Base-by-base conservation (phyloP, 2,113 vertebrate genomes). In the Capreolus pygargus region DNA sequence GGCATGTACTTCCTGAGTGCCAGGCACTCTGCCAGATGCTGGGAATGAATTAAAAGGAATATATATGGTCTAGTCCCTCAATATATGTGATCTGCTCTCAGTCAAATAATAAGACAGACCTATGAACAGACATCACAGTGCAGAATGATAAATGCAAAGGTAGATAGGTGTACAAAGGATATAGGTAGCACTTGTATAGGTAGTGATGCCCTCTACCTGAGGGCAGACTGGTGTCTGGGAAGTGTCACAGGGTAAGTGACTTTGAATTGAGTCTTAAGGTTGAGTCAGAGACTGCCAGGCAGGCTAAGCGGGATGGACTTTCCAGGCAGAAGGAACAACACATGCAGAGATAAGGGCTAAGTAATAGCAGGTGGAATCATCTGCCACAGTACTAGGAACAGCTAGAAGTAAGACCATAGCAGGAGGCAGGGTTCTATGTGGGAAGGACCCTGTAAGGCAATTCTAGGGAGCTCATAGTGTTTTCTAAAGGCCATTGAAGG, bases 21-120 rank as follows among this genome's bases (percentile, higher is more conserved):
- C 4, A 39, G 92, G 87, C 84, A 96, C 76, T 88, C n/a, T 82
- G 85, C 96, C 91, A 97, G 81, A 70, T 94, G 33, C 67, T 95
- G 36, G 23, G 70, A 93, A 93, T 97, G 36, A 83, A 95, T 85
- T 30, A 92, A 96, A 91, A 95, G 93, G 64, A 88, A 78, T 93
- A 82, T 87, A 76, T 52, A 27, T 94, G 36, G 16, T 96, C 70
- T 94, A 50, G 45, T 17, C 76, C 45, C 45, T 79, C 45, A 88
- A 52, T 93, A 82, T 87, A 76, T 50, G 33, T 95, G 55, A 16
- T 95, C 79, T 95, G 47, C 17, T 97, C 47, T 21, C 9, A 60
- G 74, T 84, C 92, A 86, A 88, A 23, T 92, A 79, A 76, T n/a
- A 95, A 95, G 67, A 90, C 55, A 64, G 39, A 83, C 55, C 67